Base-by-base conservation (phyloP, 2,888 invertebrate genomes). In the Hydrotaea diabolus region DNA sequence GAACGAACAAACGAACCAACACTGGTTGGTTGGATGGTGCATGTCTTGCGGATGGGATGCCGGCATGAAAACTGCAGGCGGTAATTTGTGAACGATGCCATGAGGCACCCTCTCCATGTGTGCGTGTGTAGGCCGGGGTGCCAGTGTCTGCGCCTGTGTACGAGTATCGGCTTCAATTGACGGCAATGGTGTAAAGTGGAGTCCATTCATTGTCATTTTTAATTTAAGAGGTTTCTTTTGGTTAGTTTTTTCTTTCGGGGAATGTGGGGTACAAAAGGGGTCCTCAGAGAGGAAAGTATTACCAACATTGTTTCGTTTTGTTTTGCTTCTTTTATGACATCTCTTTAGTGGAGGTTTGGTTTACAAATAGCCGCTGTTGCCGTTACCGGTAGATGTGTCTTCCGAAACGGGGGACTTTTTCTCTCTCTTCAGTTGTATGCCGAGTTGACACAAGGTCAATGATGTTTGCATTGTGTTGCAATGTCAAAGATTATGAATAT, bases 371-470 rank as follows among this genome's bases (percentile, higher is more conserved):
- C 26, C 36, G 9, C 0, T 31, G 31, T 72, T 57, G 53, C 19
- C 55, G n/a, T 73, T 19, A 55, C 36, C 55, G 55, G 11, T 66
- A 64, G 53, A n/a, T 21, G n/a, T 74, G 46, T 64, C 23, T 39
- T 66, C 9, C 77, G 80, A 66, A 77, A 77, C 79, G 83, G 69
- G 31, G 31, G 31, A 7, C 2, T 4, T 75, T 76, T 31, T 21
- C 11, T 62, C 43, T n/a, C 7, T 43, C 26, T n/a, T n/a, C n/a
- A n/a, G n/a, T 84, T 81, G 43, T 84, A 76, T 79, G 76, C 77
- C 73, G 82, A 72, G 46, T 79, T 85, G 79, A 82, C 85, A 77
- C 79, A 82, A 78, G 85, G 85, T 85, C 85, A 85, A 82, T 85
- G 81, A 19, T 85, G 79, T 85, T 85, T 82, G 79, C 62, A 77